Evolutionary conservation across 2,888 invertebrate species (phyloP), one percentile per base, ranked within the genome.

Genomic region (Macrophya alboannulata): DNA sequence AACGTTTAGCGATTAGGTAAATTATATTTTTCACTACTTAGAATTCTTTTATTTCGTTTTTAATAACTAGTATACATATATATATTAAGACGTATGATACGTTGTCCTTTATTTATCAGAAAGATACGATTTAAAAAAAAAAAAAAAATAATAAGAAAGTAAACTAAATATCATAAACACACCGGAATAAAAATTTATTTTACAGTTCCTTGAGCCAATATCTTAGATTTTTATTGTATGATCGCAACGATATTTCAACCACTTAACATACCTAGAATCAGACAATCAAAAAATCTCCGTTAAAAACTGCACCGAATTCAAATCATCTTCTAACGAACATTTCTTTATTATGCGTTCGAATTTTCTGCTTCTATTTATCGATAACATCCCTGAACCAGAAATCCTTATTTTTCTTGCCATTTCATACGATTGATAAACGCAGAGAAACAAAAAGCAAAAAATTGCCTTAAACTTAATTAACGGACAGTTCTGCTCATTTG

Each of bases 1-100:
- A 77, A 55, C n/a, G 31, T 77, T 77, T 77, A 83, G 83, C 31
- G 1, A 48, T 5, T 83, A 83, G 71, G 83, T 83, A 83, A 83
- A 83, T 83, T 83, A 83, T 83, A 83, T 83, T 83, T 83, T 83
- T 83, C 83, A 83, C 68, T 83, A 83, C 83, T 83, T 83, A 68
- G 62, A 48, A 31, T 71, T 83, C 65, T 48, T 68, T 68, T 83
- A 51, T 51, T 55, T 77, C 37, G 3, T 25, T 55, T 43, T 77
- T 51, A 74, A 45, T 77, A 17, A 31, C n/a, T 62, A 62, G 31
- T 62, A 62, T 62, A 6, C 10, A 6, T 51, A 31, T 55, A 55
- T 55, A 25, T 31, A 25, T 68, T 68, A 68, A 68, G 68, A 55
- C 10, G n/a, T 55, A 55, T 55, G 25, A 77, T 37, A 77, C 77